A percentile compares a stretch with the other conserved stretches of the same genome.
Conservation (phyloP, 1,140 invertebrate genomes). For the Pogonomyrmex californicus region DNA sequence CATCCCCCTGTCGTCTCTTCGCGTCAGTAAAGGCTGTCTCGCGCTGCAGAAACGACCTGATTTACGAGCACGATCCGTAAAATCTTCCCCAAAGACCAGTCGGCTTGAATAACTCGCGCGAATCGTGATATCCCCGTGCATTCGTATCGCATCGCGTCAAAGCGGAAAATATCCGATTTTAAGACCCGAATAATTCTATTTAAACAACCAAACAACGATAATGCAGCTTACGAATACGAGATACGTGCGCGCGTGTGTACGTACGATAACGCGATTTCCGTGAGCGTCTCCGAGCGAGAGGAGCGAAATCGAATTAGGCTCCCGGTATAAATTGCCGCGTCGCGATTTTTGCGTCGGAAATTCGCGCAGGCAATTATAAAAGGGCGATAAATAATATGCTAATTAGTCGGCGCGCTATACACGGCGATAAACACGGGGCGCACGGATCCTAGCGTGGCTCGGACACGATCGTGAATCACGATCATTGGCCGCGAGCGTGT, state of each 20-base stretch:
- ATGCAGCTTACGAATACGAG: neutral
- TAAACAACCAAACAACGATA: neutral
- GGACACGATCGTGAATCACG: constrained; percentile 67
- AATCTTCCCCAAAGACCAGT: constrained; percentile 36
- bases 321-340: constrained; percentile 17
- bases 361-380: constrained; percentile 23
- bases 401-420: constrained; percentile 35
- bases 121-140: constrained; percentile 7
- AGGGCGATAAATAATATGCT: constrained; percentile 63
- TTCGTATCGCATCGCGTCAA: neutral
- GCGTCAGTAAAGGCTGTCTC: constrained; percentile 26
- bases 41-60: constrained; percentile 54
- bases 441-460: neutral
- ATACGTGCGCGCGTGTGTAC: neutral
- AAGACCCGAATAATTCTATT: neutral
- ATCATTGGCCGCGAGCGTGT: constrained; percentile 60
- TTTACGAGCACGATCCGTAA: constrained; percentile 58
- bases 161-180: neutral
- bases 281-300: neutral
- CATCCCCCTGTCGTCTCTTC: constrained; percentile 25
- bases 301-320: constrained; percentile 39
- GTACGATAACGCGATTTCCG: neutral
- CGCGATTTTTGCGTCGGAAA: neutral
- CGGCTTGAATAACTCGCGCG: constrained; percentile 55
- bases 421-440: constrained; percentile 53